These are phyloP conservation scores for Acrobasis repandana DNA, from an alignment of 2,888 invertebrate species.

Conservation along the genomic window DNA sequence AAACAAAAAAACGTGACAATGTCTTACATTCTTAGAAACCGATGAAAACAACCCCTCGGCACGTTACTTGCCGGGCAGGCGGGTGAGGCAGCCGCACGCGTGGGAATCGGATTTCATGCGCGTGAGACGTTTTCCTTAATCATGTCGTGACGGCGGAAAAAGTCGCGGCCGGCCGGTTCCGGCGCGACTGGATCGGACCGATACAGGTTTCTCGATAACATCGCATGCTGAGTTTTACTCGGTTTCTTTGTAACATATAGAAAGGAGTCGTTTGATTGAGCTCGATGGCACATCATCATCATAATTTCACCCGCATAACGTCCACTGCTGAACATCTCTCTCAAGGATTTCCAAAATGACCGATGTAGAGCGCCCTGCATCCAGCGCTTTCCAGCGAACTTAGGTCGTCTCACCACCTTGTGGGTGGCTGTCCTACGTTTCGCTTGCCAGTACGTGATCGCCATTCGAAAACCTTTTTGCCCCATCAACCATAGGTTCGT, in stretches of 20 bases:
- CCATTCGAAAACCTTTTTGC: too few species aligned
- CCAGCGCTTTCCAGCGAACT: too few species aligned
- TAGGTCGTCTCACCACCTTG: too few species aligned
- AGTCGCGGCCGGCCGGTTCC: constrained; percentile 51
- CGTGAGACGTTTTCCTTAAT: constrained; percentile 70
- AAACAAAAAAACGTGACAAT: neutral
- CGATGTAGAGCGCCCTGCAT: too few species aligned
- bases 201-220: constrained; percentile 55
- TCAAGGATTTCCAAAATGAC: too few species aligned
- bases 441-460: too few species aligned
- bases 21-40: constrained; percentile 26
- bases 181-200: constrained; percentile 49
- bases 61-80: constrained; percentile 61
- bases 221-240: constrained; percentile 37
- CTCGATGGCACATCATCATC: neutral
- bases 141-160: constrained; percentile 55
- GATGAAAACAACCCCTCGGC: constrained; percentile 30
- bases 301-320: too few species aligned
- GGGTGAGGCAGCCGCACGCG: constrained; percentile 54
- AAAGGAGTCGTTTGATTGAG: neutral
- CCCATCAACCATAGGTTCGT: too few species aligned
- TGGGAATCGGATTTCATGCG: constrained; percentile 73
- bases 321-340: too few species aligned
- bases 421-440: too few species aligned
- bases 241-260: constrained; percentile 7